Evolutionary conservation across 1,140 invertebrate species (phyloP).

Genomic region (Scaptomyza montana): DNA sequence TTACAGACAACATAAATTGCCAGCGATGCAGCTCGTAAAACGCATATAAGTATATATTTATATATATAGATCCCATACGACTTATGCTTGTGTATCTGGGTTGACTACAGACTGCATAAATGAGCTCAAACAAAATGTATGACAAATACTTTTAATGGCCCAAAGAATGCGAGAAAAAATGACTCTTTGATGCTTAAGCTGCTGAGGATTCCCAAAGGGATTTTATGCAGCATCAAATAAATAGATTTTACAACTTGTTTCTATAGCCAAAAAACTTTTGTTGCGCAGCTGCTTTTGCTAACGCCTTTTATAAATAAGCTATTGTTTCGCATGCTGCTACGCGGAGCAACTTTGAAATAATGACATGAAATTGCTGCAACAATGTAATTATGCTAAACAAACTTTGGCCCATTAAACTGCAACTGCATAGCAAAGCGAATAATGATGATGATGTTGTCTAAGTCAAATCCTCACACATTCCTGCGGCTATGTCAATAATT

Average conservation of each 20-base stretch:
- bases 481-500: constrained; percentile 40
- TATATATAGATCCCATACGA: constrained; percentile 19
- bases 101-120: constrained; percentile 50
- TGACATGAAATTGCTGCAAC: constrained; percentile 28
- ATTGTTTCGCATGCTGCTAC: constrained; percentile 9
- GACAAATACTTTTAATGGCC: constrained; percentile 71
- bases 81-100: constrained; percentile 27
- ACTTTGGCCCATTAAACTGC: constrained; percentile 41
- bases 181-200: constrained; percentile 48
- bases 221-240: constrained; percentile 8
- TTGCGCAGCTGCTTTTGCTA: constrained; percentile 23
- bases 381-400: background rate
- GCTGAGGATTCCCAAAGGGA: constrained; percentile 40
- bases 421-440: constrained; percentile 17
- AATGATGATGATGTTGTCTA: constrained; percentile 7
- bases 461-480: constrained; percentile 19
- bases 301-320: constrained; percentile 26
- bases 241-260: constrained; percentile 26
- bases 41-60: constrained; percentile 41
- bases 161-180: constrained; percentile 20
- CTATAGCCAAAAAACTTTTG: constrained; percentile 14
- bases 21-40: constrained; percentile 60
- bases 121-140: constrained; percentile 54
- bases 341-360: constrained; percentile 23
- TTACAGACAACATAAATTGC: constrained; percentile 56